phyloP scores from a whole-genome alignment of 2,888 invertebrate genomes.

The Gasteruption jaculator region DNA sequence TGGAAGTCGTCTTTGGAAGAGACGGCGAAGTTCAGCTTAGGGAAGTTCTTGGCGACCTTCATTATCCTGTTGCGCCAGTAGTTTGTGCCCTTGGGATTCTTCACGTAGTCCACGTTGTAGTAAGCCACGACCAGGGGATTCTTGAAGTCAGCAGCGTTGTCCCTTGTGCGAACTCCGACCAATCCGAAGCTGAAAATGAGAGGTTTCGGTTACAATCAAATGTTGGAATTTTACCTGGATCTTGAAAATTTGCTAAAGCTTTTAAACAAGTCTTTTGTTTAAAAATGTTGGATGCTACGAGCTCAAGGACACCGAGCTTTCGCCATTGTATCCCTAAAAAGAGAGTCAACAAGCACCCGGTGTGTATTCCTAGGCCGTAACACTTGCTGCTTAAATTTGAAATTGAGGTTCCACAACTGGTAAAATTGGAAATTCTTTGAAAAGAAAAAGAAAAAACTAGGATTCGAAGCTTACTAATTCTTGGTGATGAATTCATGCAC shows the following conservation, averaged over 20 bases:
- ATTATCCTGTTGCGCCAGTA: conserved; percentile 98
- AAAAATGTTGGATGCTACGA: no score
- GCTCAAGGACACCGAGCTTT: no score
- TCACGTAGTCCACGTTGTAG: conserved; percentile 91
- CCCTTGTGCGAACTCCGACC: conserved; percentile 84
- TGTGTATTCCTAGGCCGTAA: no score
- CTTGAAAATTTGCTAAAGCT: not conserved
- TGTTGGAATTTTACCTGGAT: not conserved
- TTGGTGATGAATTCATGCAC: conserved; percentile 79
- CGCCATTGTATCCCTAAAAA: no score
- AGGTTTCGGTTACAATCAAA: not conserved
- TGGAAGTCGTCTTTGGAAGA: conserved; percentile 92
- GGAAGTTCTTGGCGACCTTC: conserved; percentile 76
- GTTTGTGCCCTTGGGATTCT: conserved; percentile 96
- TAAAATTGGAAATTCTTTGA: not conserved
- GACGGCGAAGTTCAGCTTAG: conserved; percentile 78
- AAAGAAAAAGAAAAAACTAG: conserved; percentile 38
- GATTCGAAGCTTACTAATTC: conserved; percentile 88
- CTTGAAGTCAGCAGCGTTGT: conserved; percentile 79
- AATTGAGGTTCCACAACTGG: no score
- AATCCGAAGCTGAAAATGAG: conserved; percentile 72
- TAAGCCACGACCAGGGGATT: conserved; percentile 89
- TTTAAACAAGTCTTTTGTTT: conserved; percentile 1
- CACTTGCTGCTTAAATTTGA: no score
- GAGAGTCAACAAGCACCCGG: no score